Base-by-base conservation (phyloP, 2,113 vertebrate genomes). In the Oenanthe melanoleuca region DNA sequence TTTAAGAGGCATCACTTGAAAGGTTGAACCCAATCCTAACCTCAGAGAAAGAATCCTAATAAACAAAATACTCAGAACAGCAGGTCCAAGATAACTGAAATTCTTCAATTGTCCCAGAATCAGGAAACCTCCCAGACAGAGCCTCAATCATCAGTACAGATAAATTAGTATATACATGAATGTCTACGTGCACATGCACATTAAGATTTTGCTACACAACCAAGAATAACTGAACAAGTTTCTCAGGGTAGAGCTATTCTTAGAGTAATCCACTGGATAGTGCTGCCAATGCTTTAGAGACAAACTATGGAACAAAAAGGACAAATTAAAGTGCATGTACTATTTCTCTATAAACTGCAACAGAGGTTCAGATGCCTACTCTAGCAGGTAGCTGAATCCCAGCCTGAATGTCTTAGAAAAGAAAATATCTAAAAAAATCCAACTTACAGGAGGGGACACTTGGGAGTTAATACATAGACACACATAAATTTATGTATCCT, bases 101-200 rank as follows among this genome's bases (percentile, higher is more conserved):
- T 38, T 11, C 7, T 84, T 84, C 34, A 71, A 56, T 14, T 20
- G 29, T 53, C 20, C 33, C 33, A 23, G 28, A 77, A 83, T 25
- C 5, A 5, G 44, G 45, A 88, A 88, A 44, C 4, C 28, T 66
- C 37, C 12, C 56, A 60, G 23, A 55, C 12, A 3, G 6, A 80
- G 17, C 31, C 14, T 55, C 23, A 57, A 34, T 24, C 50, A 47
- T 22, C 18, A 45, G 6, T 14, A 2, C 24, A 67, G 23, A 31
- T 16, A 7, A 47, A 3, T 14, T 25, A 49, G 23, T 2, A 4
- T 9, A 3, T 29, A 21, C 5, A 6, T 31, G 21, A 53, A n/a
- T 11, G 7, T 21, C 18, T 45, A 14, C 5, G 24, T 11, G 7
- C 11, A 21, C 14, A 22, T 24, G 7, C 14, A 29, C 18, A 26